These are phyloP conservation scores for Oligia latruncula DNA, from an alignment of 2,888 invertebrate genomes.

Conservation along the genomic window DNA sequence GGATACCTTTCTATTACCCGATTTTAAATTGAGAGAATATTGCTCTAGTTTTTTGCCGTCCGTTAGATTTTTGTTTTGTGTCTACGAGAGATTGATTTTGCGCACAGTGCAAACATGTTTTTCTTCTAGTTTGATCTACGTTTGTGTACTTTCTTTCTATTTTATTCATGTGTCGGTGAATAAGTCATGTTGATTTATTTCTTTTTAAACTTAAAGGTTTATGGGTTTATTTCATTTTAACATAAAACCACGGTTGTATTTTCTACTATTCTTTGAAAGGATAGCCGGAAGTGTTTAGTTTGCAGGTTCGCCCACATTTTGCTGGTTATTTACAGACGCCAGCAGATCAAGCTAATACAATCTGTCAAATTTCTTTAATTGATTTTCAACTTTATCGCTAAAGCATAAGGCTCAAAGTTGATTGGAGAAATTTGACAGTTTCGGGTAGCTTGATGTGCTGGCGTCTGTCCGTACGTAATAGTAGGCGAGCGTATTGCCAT, in stretches of 20 bases:
- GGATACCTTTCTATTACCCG: slow-evolving; percentile 58
- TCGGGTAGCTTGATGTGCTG: too few relatives aligned
- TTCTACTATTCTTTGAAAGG: too few relatives aligned
- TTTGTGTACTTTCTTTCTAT: background rate
- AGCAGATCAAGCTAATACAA: too few relatives aligned
- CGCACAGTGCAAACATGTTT: slow-evolving; percentile 35
- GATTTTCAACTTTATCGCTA: too few relatives aligned
- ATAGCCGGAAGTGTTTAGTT: too few relatives aligned
- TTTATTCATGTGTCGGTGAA: background rate
- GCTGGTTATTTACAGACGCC: too few relatives aligned
- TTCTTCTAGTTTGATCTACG: background rate
- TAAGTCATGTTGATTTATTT: background rate
- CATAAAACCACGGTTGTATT: background rate
- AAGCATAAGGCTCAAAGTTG: too few relatives aligned
- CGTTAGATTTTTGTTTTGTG: slow-evolving; percentile 41
- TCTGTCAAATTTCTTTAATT: too few relatives aligned
- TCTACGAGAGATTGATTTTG: slow-evolving; percentile 35
- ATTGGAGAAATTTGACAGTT: too few relatives aligned
- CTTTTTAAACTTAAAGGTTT: background rate
- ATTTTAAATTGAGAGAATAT: slow-evolving; percentile 45
- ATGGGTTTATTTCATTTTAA: background rate
- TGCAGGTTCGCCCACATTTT: too few relatives aligned
- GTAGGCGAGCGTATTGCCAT: too few relatives aligned
- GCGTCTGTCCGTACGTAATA: too few relatives aligned
- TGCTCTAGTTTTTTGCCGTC: slow-evolving; percentile 38